Percentiles rank a stretch among this genome's conserved stretches.
phyloP scores from a whole-genome alignment of 2,797 vertebrate species.

The Hybognathus amarus region DNA sequence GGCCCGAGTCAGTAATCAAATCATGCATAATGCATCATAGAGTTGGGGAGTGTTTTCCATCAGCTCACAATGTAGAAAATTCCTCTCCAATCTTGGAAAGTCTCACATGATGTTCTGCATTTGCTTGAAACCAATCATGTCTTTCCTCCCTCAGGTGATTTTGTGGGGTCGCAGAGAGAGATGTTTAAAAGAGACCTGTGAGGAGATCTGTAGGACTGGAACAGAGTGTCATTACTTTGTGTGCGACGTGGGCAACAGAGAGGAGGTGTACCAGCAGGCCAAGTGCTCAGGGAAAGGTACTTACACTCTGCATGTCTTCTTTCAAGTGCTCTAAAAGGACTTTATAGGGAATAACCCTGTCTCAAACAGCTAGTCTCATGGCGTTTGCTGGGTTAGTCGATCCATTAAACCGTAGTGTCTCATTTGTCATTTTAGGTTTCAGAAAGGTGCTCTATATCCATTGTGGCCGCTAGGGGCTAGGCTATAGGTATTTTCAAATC shows the following conservation, averaged over 20 bases:
- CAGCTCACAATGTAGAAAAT: background rate
- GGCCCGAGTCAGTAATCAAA: too few relatives aligned
- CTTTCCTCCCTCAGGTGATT: constrained; percentile 78
- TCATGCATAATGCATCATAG: constrained; percentile 25
- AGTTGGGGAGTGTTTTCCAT: background rate
- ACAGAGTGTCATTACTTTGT: constrained; percentile 95
- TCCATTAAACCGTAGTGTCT: background rate
- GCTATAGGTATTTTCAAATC: background rate
- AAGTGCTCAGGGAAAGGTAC: constrained; percentile 95
- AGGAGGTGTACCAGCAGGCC: constrained; percentile 94
- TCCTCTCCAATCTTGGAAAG: background rate
- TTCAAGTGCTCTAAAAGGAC: constrained; percentile 6
- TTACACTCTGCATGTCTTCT: constrained; percentile 6
- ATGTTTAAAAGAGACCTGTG: constrained; percentile 89
- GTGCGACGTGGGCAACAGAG: constrained; percentile 94
- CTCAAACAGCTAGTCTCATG: background rate
- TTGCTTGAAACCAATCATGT: constrained; percentile 4
- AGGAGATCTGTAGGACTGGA: constrained; percentile 89
- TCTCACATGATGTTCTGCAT: background rate
- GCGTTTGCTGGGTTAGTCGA: background rate
- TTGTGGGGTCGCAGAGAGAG: constrained; percentile 97
- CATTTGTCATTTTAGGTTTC: background rate
- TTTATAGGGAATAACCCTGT: constrained; percentile 19
- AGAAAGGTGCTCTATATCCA: background rate
- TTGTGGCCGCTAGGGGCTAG: background rate